Evolutionary conservation across 2,113 vertebrate genomes (phyloP).

Genomic region (Pterocles burchelli): DNA sequence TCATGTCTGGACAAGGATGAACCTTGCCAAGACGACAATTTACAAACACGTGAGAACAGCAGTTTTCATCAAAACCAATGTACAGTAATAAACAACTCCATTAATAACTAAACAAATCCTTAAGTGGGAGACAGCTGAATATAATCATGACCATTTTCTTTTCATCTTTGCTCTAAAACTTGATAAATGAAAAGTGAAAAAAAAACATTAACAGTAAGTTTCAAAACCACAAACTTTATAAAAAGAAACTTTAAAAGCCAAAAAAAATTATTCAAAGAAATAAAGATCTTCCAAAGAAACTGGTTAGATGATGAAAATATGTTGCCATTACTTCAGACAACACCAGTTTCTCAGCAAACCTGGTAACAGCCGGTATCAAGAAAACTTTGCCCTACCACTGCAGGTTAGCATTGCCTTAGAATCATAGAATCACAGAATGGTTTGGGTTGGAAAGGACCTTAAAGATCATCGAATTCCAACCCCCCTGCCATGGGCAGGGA

Average conservation of each 20-base stretch:
- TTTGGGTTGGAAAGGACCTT: too few species aligned
- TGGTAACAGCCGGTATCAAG: background rate
- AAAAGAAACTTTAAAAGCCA: background rate
- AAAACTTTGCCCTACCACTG: background rate
- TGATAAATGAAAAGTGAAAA: background rate
- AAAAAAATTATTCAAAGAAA: background rate
- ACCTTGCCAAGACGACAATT: background rate
- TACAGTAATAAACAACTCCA: constrained; percentile 4
- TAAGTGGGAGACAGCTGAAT: constrained; percentile 4
- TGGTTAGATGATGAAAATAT: background rate
- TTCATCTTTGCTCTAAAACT: background rate
- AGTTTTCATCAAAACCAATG: background rate
- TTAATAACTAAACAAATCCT: constrained; percentile 5
- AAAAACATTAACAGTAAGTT: background rate
- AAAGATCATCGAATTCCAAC: too few species aligned
- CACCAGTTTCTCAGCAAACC: background rate
- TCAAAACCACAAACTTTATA: background rate
- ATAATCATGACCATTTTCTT: background rate
- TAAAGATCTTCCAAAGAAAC: background rate
- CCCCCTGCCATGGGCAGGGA: too few species aligned
- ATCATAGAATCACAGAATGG: too few species aligned
- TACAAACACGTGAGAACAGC: background rate
- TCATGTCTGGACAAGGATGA: background rate
- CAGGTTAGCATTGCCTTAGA: background rate
- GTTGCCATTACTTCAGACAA: background rate